Evolutionary conservation across 1,140 invertebrate species (phyloP).

Genomic region (Brachionus paranguensis): DNA sequence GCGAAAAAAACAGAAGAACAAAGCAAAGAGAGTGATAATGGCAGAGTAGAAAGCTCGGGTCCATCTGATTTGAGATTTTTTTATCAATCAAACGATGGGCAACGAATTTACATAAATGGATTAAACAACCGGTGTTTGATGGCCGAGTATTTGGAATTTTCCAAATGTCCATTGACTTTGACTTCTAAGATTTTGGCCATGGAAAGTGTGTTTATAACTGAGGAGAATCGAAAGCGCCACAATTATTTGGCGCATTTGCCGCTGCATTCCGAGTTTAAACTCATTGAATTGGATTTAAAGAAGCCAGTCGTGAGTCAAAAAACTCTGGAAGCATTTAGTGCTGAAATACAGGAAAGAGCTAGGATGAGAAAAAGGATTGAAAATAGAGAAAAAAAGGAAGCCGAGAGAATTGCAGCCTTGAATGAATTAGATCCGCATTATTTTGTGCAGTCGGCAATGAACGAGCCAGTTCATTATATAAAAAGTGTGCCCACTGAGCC

Average conservation of each 20-base stretch:
- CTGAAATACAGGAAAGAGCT: slow-evolving; percentile 64
- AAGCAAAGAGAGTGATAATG: neutral
- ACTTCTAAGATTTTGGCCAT: slow-evolving; percentile 68
- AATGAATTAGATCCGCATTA: slow-evolving; percentile 11
- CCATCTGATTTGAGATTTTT: slow-evolving; percentile 41
- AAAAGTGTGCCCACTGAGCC: neutral
- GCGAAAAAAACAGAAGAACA: neutral
- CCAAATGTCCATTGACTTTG: slow-evolving; percentile 68
- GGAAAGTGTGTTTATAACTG: slow-evolving; percentile 73
- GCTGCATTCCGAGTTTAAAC: slow-evolving; percentile 77
- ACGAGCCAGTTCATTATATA: slow-evolving; percentile 9
- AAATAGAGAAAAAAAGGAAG: slow-evolving; percentile 65
- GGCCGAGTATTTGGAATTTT: slow-evolving; percentile 73
- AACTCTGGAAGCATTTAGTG: slow-evolving; percentile 53
- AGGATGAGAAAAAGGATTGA: slow-evolving; percentile 62
- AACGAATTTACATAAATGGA: slow-evolving; percentile 83
- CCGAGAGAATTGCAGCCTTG: slow-evolving; percentile 62
- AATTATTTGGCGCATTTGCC: slow-evolving; percentile 81
- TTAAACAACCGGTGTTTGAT: slow-evolving; percentile 83
- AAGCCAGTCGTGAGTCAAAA: slow-evolving; percentile 65
- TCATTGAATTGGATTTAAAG: slow-evolving; percentile 75
- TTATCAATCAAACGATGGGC: slow-evolving; percentile 65
- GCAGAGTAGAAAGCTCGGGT: neutral
- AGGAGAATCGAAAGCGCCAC: slow-evolving; percentile 59
- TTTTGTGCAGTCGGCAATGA: slow-evolving; percentile 36